phyloP scores from a whole-genome alignment of 2,113 vertebrate species.

The Spilogale gracilis region DNA sequence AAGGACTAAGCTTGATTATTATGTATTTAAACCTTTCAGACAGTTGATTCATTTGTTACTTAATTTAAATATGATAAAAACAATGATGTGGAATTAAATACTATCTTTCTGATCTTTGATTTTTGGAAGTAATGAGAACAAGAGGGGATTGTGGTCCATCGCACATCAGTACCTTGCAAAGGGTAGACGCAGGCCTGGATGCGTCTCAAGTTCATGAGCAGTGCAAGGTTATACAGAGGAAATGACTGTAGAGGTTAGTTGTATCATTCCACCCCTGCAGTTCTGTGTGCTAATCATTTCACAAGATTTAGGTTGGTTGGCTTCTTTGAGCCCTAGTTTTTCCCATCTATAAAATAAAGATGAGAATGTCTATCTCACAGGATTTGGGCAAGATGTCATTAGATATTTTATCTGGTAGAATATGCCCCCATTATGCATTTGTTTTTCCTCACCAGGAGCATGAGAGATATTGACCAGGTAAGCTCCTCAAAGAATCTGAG shows the following conservation, averaged over 20 bases:
- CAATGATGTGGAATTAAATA: neutral
- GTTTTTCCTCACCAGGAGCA: neutral
- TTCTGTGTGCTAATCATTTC: neutral
- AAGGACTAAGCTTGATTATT: neutral
- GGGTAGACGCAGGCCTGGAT: neutral
- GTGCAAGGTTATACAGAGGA: neutral
- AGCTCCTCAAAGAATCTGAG: neutral
- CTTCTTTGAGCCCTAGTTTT: neutral
- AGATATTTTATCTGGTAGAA: neutral
- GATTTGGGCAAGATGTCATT: neutral
- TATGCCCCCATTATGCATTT: neutral
- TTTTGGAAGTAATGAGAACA: neutral
- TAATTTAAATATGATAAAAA: neutral
- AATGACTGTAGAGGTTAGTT: neutral
- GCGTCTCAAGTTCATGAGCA: neutral
- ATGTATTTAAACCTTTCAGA: neutral
- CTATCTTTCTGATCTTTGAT: neutral
- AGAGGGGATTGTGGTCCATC: fast-evolving
- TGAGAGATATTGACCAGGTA: neutral
- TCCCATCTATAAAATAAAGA: neutral
- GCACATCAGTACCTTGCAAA: neutral
- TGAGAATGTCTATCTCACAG: neutral
- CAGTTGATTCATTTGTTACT: neutral
- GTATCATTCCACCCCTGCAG: neutral
- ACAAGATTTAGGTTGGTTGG: neutral